Conservation (phyloP, 2,797 vertebrate genomes). For the Poecilia wingei region DNA sequence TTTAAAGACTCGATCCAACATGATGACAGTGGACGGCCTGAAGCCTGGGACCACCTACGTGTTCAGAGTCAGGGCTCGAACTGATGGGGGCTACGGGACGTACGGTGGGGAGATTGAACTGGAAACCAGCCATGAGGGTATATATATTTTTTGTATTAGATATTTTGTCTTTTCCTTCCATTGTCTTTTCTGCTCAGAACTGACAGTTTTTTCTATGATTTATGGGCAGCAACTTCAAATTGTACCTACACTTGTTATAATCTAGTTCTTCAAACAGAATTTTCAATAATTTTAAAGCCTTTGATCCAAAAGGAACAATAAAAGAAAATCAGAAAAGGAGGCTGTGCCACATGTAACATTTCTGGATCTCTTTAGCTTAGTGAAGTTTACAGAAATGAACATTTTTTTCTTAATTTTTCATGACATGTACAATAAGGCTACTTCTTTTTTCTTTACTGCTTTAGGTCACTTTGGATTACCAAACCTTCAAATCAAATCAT, state of each 20-base stretch:
- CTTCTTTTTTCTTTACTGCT: neutral
- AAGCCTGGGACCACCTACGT: conserved; percentile 86
- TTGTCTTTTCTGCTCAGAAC: neutral
- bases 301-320: conserved; percentile 15
- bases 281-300: conserved; percentile 1
- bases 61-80: conserved; percentile 85
- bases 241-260: neutral
- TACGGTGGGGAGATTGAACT: conserved; percentile 87
- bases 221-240: conserved; percentile 5
- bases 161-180: neutral
- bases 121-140: conserved; percentile 87
- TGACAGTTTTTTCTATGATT: neutral
- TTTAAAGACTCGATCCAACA: conserved; percentile 85
- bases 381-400: neutral
- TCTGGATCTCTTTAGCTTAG: neutral
- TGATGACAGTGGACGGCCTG: conserved; percentile 87
- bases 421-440: neutral
- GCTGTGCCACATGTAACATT: neutral
- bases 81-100: conserved; percentile 83
- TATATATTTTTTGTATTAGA: neutral
- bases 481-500: neutral
- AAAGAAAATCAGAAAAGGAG: conserved; percentile 9
- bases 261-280: conserved; percentile 4
- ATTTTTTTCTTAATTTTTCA: neutral
- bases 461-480: neutral